Evolutionary conservation across 2,888 invertebrate species (phyloP), one percentile per base, ranked within the genome.

Genomic region (Eurytoma adleriae): DNA sequence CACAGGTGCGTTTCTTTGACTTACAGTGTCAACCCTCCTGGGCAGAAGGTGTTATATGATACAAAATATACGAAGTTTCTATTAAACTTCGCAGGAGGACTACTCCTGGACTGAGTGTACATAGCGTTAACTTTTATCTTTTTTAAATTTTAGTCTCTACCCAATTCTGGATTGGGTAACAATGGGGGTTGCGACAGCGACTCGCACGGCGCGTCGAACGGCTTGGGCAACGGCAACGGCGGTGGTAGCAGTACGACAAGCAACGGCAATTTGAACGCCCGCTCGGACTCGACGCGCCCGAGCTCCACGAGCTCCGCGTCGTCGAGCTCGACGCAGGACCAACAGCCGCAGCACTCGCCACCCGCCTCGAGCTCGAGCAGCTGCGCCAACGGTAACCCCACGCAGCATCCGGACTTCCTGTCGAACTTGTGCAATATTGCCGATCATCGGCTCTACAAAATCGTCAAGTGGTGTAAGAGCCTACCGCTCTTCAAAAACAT

Each of bases 401-500:
- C 89, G 2, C 89, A 90, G 71, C 88, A 95, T 91, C 96, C 96
- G 0, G 96, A 97, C 92, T 95, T 96, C 90, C 93, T 97, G 73
- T 96, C 96, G 1, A 97, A 96, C 91, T 93, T 98, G 88, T 97
- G 97, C 92, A 96, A 96, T 89, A 97, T 98, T 82, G 98, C 98
- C 66, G 99, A 99, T 91, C 97, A 98, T 91, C 93, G 98, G 68
- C 93, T 99, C 20, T 99, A 98, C 91, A 98, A 98, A 92, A 98
- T 99, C 85, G 99, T 99, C 83, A 98, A 98, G 90, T 99, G 99
- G 99, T 98, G 98, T 92, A 97, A 99, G 91, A 98, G 98, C 91
- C 92, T 99, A 90, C 98, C 99, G 18, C 94, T 99, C 40, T 99
- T 99, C 91, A 97, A 98, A 90, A 97, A 98, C 91, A 98, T 99